These are phyloP conservation scores for Bothrops jararaca DNA, from an alignment of 2,113 vertebrate species.

Conservation along the genomic window DNA sequence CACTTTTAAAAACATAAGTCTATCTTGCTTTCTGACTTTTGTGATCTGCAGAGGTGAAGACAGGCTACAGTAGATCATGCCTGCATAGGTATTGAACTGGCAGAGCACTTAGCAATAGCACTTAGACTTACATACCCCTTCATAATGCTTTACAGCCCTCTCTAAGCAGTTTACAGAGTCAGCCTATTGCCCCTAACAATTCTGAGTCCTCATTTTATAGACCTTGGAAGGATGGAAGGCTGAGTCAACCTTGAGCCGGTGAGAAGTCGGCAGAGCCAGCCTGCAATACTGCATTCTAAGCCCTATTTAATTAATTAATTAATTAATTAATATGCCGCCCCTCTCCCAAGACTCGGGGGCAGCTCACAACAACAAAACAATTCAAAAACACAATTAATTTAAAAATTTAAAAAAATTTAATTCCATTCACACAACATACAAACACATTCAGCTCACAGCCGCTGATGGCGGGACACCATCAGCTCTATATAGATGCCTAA, in stretches of 20 bases:
- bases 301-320: too few species aligned
- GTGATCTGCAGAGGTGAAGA: not conserved
- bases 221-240: not conserved
- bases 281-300: not conserved
- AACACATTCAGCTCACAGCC: too few species aligned
- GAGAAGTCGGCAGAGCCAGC: not conserved
- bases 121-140: not conserved
- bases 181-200: not conserved
- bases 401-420: too few species aligned
- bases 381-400: too few species aligned
- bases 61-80: not conserved
- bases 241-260: not conserved
- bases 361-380: too few species aligned
- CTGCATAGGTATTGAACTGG: not conserved
- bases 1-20: not conserved
- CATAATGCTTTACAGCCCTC: not conserved
- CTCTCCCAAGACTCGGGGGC: too few species aligned
- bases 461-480: too few species aligned
- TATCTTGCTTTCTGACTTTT: not conserved
- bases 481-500: not conserved
- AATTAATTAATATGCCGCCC: too few species aligned
- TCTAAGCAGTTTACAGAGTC: not conserved
- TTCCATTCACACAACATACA: too few species aligned
- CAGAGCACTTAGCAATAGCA: not conserved
- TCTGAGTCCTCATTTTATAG: not conserved